Percentiles rank a stretch among this genome's conserved stretches.
phyloP scores from a whole-genome alignment of 1,140 invertebrate genomes.

The Penaeus japonicus region DNA sequence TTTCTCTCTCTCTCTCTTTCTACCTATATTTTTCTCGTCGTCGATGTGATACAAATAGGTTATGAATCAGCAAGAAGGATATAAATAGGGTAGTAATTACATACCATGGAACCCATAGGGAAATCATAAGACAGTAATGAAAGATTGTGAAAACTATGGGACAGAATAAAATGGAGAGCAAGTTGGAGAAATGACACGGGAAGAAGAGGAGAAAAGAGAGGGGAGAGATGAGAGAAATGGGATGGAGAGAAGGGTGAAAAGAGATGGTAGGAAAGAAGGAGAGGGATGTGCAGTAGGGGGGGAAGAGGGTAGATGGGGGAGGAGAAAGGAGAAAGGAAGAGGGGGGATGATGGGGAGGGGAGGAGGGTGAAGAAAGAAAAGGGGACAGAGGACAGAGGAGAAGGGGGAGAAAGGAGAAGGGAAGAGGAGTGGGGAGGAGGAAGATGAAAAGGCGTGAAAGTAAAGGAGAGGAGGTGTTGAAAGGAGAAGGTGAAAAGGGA shows the following conservation, averaged over 20 bases:
- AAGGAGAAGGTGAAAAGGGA: background rate
- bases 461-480: background rate
- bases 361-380: background rate
- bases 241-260: background rate
- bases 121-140: background rate
- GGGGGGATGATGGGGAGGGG: background rate
- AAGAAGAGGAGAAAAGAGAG: too few relatives aligned
- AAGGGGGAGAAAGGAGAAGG: background rate
- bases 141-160: background rate
- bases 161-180: too few relatives aligned
- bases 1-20: too few relatives aligned
- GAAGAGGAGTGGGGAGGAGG: background rate
- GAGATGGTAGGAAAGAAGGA: background rate
- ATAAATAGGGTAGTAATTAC: too few relatives aligned
- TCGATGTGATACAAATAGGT: too few relatives aligned
- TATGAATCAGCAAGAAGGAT: too few relatives aligned
- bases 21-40: too few relatives aligned
- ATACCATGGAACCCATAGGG: too few relatives aligned
- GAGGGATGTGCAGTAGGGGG: background rate
- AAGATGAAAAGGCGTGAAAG: background rate
- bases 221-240: background rate
- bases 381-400: background rate
- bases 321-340: background rate
- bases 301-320: background rate
- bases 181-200: background rate